Base-by-base conservation (phyloP, 2,888 invertebrate genomes). In the Macrosiphum euphorbiae region DNA sequence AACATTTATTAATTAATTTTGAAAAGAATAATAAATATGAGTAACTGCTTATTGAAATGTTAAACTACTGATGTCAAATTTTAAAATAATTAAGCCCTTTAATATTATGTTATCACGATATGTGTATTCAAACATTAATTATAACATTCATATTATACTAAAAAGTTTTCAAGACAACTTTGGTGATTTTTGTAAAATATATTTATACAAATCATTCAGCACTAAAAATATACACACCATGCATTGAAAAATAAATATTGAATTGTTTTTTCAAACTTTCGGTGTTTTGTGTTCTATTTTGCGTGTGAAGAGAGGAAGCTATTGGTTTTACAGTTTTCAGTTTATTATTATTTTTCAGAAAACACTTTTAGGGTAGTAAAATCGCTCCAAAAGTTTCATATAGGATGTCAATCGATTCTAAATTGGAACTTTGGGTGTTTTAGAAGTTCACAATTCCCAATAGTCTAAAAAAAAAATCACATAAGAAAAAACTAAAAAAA, bases 241-340 rank as follows among this genome's bases (percentile, higher is more conserved):
- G 35, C 78, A n/a, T 67, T 78, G 26, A 20, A 78, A 78, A 44
- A 47, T 44, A 89, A 67, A 47, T n/a, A 13, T 61, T 8, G 1
- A 61, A 44, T 58, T 47, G 20, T 89, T 89, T 61, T 61, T 35
- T 28, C 20, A 44, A 89, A 89, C 44, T 58, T 16, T n/a, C 28
- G n/a, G 20, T 89, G 47, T 89, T 89, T 61, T 61, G 8, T 61
- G n/a, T 61, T 61, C 35, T n/a, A 47, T 89, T 89, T 61, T 3
- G 3, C 7, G n/a, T 26, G 61, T 61, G 11, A 3, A 20, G 13
- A 61, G 3, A 1, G 1, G 28, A 61, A 61, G 28, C 89, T 16
- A 41, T 89, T 89, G 28, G 26, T 89, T 88, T 89, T n/a, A 20
- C 58, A 89, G 16, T 61, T 58, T 89, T 61, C n/a, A 89, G 35